These are phyloP conservation scores for Lateolabrax maculatus DNA, from an alignment of 2,797 vertebrate species.

Conservation along the genomic window DNA sequence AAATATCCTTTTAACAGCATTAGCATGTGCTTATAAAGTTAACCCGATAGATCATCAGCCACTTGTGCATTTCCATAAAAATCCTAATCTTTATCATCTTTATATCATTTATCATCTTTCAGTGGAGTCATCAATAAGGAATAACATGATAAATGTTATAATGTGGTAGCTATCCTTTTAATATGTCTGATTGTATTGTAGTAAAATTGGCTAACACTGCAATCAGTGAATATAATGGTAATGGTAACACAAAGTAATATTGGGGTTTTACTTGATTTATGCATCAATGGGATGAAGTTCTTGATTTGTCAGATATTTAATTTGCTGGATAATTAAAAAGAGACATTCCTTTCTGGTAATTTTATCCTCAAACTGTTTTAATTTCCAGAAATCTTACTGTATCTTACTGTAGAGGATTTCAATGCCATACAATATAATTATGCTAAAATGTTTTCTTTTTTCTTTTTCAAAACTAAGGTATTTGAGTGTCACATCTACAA, in stretches of 20 bases:
- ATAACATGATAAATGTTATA: neutral
- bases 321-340: no score
- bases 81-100: neutral
- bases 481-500: no score
- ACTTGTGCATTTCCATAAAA: neutral
- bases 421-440: no score
- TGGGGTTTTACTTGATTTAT: neutral
- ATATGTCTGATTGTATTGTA: neutral
- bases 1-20: neutral
- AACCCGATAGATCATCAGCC: no score
- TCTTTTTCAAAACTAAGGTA: no score
- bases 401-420: no score
- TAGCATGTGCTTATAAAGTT: no score
- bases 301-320: no score
- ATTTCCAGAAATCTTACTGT: neutral
- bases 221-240: neutral
- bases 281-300: no score
- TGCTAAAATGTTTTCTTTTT: no score
- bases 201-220: neutral
- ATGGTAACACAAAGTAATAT: no score
- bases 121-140: neutral
- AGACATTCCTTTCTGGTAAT: neutral
- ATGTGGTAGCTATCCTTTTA: neutral
- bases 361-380: neutral
- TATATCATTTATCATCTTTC: neutral